Evolutionary conservation across 2,888 invertebrate genomes (phyloP).

Genomic region (Spisula solida): DNA sequence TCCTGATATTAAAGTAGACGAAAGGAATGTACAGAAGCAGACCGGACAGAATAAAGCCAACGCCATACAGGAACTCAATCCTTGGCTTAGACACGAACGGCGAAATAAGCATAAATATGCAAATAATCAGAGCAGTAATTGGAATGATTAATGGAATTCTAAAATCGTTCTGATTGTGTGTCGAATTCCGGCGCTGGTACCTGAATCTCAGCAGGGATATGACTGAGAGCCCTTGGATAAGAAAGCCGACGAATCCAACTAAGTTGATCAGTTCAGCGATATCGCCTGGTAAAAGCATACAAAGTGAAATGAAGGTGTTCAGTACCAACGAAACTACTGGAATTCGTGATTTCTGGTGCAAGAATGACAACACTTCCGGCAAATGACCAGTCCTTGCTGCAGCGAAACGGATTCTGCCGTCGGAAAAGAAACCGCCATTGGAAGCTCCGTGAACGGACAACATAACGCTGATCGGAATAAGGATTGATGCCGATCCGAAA

Average conservation of each 20-base stretch:
- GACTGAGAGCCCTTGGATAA: slow-evolving; percentile 34
- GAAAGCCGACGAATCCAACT: slow-evolving; percentile 55
- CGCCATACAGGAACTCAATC: slow-evolving; percentile 68
- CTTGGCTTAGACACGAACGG: slow-evolving; percentile 64
- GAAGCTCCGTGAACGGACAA: slow-evolving; percentile 64
- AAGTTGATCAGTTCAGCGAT: slow-evolving; percentile 61
- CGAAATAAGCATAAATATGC: slow-evolving; percentile 65
- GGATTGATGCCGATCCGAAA: slow-evolving; percentile 56
- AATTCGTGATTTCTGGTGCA: slow-evolving; percentile 63
- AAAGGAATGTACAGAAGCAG: slow-evolving; percentile 67
- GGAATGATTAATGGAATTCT: slow-evolving; percentile 57
- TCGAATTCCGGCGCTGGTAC: slow-evolving; percentile 38
- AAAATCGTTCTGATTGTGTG: slow-evolving; percentile 27
- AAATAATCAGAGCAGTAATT: slow-evolving; percentile 49
- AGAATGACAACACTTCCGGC: slow-evolving; percentile 68
- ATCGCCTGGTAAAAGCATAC: slow-evolving; percentile 62
- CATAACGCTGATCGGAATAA: slow-evolving; percentile 68
- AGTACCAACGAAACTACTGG: slow-evolving; percentile 54
- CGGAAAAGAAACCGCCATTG: slow-evolving; percentile 60
- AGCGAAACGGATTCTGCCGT: slow-evolving; percentile 61
- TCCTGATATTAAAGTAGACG: slow-evolving; percentile 42
- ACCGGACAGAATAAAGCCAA: slow-evolving; percentile 54
- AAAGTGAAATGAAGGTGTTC: slow-evolving; percentile 48
- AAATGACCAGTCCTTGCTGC: slow-evolving; percentile 67
- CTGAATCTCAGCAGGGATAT: slow-evolving; percentile 46